A percentile compares a stretch with the other conserved stretches of the same genome.
These are phyloP conservation scores for Pectinophora gossypiella DNA, from an alignment of 1,140 invertebrate genomes.

Conservation along the genomic window DNA sequence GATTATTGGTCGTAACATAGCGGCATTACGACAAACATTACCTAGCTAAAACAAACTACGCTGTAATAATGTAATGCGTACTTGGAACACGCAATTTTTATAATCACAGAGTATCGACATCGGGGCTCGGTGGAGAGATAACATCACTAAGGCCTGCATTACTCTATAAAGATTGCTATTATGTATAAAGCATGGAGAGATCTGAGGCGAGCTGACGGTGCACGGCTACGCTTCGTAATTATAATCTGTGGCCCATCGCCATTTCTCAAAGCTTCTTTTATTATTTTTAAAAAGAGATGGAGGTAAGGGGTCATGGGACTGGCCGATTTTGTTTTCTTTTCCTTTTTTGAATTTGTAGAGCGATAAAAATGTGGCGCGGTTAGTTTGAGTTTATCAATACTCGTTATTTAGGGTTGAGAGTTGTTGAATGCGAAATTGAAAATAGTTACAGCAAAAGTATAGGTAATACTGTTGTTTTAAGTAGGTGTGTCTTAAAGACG, in stretches of 20 bases:
- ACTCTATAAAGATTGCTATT: conserved; percentile 70
- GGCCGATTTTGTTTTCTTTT: conserved; percentile 11
- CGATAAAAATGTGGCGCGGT: neutral
- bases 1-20: neutral
- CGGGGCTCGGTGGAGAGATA: conserved; percentile 26
- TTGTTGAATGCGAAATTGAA: too few relatives aligned
- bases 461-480: too few relatives aligned
- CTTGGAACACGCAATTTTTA: conserved; percentile 20
- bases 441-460: too few relatives aligned
- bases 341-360: conserved; percentile 43
- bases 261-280: conserved; percentile 37
- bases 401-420: conserved; percentile 14
- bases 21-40: neutral
- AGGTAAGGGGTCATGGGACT: conserved; percentile 49
- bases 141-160: conserved; percentile 57
- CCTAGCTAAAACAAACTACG: conserved; percentile 9
- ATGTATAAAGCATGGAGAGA: conserved; percentile 55
- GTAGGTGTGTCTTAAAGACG: too few relatives aligned
- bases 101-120: conserved; percentile 52
- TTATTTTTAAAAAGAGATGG: conserved; percentile 31
- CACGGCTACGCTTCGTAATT: conserved; percentile 47
- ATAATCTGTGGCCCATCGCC: conserved; percentile 43
- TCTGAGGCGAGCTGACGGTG: conserved; percentile 60
- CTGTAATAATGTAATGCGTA: conserved; percentile 4
- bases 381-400: neutral